These are phyloP conservation scores for Catocala fraxini DNA, from an alignment of 2,888 invertebrate species.

Conservation along the genomic window DNA sequence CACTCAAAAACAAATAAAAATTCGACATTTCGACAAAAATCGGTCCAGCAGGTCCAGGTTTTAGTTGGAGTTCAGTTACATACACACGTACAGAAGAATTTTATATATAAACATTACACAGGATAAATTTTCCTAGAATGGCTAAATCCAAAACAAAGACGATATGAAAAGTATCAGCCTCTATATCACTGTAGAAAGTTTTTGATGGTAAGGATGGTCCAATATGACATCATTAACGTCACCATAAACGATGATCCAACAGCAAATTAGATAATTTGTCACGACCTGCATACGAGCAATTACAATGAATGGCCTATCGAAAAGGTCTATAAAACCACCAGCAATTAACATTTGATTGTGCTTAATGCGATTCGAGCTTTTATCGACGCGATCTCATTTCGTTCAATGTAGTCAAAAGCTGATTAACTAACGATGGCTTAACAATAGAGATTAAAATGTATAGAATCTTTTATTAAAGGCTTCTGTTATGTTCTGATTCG, in stretches of 20 bases:
- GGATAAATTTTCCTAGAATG: too few relatives aligned
- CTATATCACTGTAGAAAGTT: too few relatives aligned
- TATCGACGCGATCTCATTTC: conserved; percentile 40
- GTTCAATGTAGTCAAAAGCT: conserved; percentile 42
- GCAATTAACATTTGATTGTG: conserved; percentile 58
- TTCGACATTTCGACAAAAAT: too few relatives aligned
- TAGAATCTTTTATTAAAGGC: conserved; percentile 32
- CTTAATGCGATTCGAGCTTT: conserved; percentile 49
- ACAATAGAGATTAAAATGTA: conserved; percentile 40
- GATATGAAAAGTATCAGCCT: too few relatives aligned
- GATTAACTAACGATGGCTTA: conserved; percentile 45
- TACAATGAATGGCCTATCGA: conserved; percentile 52
- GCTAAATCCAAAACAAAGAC: too few relatives aligned
- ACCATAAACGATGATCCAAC: conserved; percentile 6
- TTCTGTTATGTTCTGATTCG: conserved; percentile 19
- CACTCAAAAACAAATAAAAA: too few relatives aligned
- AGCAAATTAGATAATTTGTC: conserved; percentile 15
- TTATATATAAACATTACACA: too few relatives aligned
- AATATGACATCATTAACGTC: too few relatives aligned
- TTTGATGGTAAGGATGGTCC: too few relatives aligned
- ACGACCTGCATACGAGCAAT: conserved; percentile 47
- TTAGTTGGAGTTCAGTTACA: too few relatives aligned
- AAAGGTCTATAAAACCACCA: conserved; percentile 53
- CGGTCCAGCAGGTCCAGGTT: too few relatives aligned
- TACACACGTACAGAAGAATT: too few relatives aligned